phyloP scores from a whole-genome alignment of 2,113 vertebrate genomes.

The Eptatretus burgeri region DNA sequence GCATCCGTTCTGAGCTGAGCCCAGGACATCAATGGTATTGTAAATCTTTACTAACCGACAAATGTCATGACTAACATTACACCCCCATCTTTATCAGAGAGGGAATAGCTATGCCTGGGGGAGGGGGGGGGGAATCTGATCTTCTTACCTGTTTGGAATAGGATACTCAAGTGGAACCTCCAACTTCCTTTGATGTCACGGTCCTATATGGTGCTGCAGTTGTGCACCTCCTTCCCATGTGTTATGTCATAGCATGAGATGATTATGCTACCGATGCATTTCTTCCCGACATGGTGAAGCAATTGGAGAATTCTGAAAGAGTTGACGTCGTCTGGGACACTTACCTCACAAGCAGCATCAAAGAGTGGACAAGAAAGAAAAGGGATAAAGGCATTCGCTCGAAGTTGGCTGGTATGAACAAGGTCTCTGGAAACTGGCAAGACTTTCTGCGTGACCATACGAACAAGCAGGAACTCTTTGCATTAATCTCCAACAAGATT shows the following conservation, averaged over 20 bases:
- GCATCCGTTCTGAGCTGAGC: too few species aligned
- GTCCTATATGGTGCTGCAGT: background rate
- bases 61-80: too few species aligned
- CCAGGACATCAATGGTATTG: too few species aligned
- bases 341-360: background rate
- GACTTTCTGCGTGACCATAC: background rate
- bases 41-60: too few species aligned
- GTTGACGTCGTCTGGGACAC: background rate
- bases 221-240: background rate
- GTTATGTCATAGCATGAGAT: background rate
- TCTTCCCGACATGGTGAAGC: background rate
- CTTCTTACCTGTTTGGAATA: background rate
- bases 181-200: background rate
- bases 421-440: background rate
- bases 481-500: background rate
- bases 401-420: background rate
- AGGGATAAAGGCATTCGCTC: background rate
- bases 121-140: background rate
- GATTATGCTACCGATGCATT: background rate
- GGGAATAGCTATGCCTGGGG: background rate
- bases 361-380: background rate
- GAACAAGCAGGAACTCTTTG: constrained; percentile 1
- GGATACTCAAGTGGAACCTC: background rate
- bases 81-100: background rate
- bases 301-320: background rate